Evolutionary conservation across 2,888 invertebrate species (phyloP), one percentile per base, ranked within the genome.

Genomic region (Deroplatys truncata): DNA sequence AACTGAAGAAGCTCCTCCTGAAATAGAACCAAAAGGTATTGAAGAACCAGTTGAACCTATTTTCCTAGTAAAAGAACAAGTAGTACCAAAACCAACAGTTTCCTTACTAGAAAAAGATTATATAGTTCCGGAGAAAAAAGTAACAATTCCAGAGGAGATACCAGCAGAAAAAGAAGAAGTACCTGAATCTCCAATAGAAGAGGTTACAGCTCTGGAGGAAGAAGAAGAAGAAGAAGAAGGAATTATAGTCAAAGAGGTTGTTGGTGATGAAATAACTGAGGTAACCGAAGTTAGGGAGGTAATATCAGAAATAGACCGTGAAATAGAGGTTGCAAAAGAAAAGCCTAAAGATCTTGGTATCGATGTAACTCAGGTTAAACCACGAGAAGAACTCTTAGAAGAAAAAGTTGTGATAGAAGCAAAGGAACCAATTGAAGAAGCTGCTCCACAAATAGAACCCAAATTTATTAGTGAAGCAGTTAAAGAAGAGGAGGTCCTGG

Each of bases 361-460:
- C 5, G 31, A 31, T 2, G 5, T 49, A 9, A 15, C 49, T 49
- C 49, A 13, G 13, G 49, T 88, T 35, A 20, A 83, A 35, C 28
- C n/a, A 86, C 84, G 49, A 28, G 29, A 87, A 31, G 84, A 89
- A 85, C 72, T 28, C 3, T 31, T 20, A 88, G 84, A 83, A 84
- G 82, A 88, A 29, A n/a, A 56, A 1, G 9, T 28, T 13, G 15
- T 9, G 2, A 15, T 28, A 16, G 28, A 28, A 28, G 28, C 5
- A 84, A 9, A 28, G 84, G 20, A 84, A 84, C 20, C 82, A 82
- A 82, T 5, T 3, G 1, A 8, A 9, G 84, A 84, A 84, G 20
- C 7, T 84, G 9, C 5, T 84, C 7, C 2, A n/a, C n/a, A n/a
- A 13, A 84, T 28, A 84, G 8, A 84, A 91, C 91, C 31, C 90